Evolutionary conservation across 1,140 invertebrate genomes (phyloP).

Genomic region (Hormaphis cornu): DNA sequence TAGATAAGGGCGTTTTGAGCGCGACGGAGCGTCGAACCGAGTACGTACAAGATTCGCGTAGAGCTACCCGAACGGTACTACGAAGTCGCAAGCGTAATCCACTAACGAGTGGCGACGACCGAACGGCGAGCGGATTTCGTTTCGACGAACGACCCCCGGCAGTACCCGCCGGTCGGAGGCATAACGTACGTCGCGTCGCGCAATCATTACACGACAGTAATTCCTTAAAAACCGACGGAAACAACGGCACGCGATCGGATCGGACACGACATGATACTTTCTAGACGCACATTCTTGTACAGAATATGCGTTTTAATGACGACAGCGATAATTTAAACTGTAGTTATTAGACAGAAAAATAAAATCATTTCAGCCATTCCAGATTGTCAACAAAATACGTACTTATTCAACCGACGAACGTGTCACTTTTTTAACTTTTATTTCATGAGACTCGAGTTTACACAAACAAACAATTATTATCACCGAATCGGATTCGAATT

Average conservation of each 20-base stretch:
- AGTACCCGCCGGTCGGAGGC: not conserved
- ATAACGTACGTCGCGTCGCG: not conserved
- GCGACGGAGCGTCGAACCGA: not conserved
- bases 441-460: not conserved
- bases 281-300: slow-evolving; percentile 7
- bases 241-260: slow-evolving; percentile 11
- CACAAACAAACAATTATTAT: not conserved
- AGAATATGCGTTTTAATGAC: slow-evolving; percentile 1
- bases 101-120: not conserved
- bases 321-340: not conserved
- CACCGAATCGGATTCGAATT: not conserved
- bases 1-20: not conserved
- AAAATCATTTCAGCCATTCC: slow-evolving; percentile 25
- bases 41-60: not conserved
- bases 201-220: not conserved
- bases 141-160: not conserved
- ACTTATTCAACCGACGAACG: slow-evolving; percentile 20
- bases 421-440: slow-evolving; percentile 21
- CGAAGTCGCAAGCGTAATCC: not conserved
- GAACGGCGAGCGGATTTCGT: not conserved
- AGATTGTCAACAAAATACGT: slow-evolving; percentile 27
- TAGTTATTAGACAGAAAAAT: not conserved
- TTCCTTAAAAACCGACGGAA: not conserved
- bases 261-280: not conserved
- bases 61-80: not conserved